phyloP scores from a whole-genome alignment of 2,797 vertebrate species.

The Poeciliopsis gracilis region DNA sequence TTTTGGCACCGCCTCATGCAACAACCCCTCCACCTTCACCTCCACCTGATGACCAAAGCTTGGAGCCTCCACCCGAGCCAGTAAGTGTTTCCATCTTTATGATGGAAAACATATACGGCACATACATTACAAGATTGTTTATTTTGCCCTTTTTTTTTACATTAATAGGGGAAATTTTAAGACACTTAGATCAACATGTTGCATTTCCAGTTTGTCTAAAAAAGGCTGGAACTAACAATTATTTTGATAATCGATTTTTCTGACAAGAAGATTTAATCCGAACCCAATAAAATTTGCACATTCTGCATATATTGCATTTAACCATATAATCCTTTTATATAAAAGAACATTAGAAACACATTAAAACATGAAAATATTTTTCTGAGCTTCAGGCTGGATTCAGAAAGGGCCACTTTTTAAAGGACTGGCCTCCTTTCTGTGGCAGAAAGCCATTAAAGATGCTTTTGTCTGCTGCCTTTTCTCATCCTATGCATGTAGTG shows the following conservation, averaged over 20 bases:
- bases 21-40: conserved; percentile 46
- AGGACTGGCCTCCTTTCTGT: conserved; percentile 37
- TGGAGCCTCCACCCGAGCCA: conserved; percentile 65
- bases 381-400: conserved; percentile 54
- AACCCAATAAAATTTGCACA: no score
- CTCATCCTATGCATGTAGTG: conserved; percentile 18
- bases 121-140: not conserved
- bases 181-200: not conserved
- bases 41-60: conserved; percentile 59
- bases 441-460: conserved; percentile 48
- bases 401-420: conserved; percentile 50
- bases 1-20: conserved; percentile 47
- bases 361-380: no score
- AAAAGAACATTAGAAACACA: no score
- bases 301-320: no score
- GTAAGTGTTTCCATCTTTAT: conserved; percentile 71
- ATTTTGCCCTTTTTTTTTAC: not conserved
- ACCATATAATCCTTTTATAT: no score
- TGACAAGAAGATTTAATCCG: no score
- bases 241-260: no score
- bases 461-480: conserved; percentile 40
- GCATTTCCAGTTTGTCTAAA: conserved; percentile 7
- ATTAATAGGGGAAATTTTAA: not conserved
- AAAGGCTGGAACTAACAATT: not conserved
- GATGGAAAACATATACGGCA: not conserved